Percentiles rank a stretch among this genome's conserved stretches.
Conservation (phyloP, 1,140 invertebrate genomes). For the Magallana ariakensis region DNA sequence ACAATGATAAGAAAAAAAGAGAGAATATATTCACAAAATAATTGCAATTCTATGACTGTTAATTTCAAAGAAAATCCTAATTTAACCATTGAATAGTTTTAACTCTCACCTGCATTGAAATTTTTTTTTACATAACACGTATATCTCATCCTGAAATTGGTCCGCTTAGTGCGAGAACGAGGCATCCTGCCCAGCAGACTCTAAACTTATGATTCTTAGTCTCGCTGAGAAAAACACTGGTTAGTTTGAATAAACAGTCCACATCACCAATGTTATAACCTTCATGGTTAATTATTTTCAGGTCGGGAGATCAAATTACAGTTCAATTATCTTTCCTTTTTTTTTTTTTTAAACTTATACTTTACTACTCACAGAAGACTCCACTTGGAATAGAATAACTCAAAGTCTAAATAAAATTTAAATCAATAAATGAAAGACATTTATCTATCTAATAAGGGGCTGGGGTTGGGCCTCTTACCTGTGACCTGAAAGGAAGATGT, state of each 20-base stretch:
- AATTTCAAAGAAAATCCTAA: neutral
- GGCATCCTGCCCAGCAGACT: neutral
- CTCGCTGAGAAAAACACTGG: neutral
- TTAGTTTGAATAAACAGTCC: neutral
- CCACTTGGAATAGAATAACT: neutral
- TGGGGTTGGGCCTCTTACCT: conserved; percentile 25
- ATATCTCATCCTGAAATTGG: neutral
- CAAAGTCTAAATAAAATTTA: neutral
- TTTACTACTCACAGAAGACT: neutral
- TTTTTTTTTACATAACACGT: neutral
- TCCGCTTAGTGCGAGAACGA: neutral
- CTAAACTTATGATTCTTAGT: conserved; percentile 22
- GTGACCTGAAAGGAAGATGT: conserved; percentile 22
- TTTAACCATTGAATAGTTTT: neutral
- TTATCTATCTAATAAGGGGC: neutral
- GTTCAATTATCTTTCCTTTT: neutral
- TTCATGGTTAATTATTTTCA: neutral
- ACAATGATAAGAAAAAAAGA: neutral
- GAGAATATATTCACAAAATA: neutral
- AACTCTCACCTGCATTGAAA: neutral
- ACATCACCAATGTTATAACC: neutral
- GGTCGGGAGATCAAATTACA: neutral
- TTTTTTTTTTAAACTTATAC: neutral
- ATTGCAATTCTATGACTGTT: neutral
- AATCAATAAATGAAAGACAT: neutral